These are phyloP conservation scores for Acanthiza pusilla DNA, from an alignment of 2,797 vertebrate species.

Conservation along the genomic window DNA sequence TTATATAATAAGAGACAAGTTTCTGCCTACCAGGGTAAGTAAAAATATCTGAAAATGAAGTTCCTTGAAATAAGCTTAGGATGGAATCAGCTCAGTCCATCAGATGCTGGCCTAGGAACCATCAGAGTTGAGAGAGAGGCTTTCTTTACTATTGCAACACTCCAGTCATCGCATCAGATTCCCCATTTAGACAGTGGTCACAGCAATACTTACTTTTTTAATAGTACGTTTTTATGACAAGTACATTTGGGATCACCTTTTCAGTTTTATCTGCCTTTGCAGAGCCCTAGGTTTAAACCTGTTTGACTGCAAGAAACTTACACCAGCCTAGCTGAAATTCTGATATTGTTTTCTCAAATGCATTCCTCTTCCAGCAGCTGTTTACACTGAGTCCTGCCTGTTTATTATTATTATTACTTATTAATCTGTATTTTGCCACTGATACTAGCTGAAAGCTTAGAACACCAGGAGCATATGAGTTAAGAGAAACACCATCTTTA, in stretches of 20 bases:
- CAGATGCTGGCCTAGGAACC: background rate
- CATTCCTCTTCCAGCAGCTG: background rate
- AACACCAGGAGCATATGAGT: background rate
- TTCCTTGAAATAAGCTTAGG: background rate
- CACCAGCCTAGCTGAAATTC: background rate
- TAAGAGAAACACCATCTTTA: background rate
- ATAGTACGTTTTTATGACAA: background rate
- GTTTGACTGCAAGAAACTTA: background rate
- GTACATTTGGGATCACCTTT: background rate
- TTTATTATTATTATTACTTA: background rate
- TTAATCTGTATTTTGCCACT: background rate
- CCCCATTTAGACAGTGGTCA: background rate
- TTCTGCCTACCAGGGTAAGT: background rate
- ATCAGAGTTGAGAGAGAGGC: background rate
- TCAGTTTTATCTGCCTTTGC: too few species aligned
- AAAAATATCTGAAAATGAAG: background rate
- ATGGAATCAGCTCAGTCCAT: background rate
- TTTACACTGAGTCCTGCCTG: background rate
- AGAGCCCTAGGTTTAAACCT: background rate
- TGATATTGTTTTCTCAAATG: background rate
- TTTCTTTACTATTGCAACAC: background rate
- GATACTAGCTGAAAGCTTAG: background rate
- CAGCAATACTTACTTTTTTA: background rate
- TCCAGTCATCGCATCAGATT: background rate
- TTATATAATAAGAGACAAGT: background rate